phyloP scores from a whole-genome alignment of 1,140 invertebrate species.

The Episyrphus balteatus region DNA sequence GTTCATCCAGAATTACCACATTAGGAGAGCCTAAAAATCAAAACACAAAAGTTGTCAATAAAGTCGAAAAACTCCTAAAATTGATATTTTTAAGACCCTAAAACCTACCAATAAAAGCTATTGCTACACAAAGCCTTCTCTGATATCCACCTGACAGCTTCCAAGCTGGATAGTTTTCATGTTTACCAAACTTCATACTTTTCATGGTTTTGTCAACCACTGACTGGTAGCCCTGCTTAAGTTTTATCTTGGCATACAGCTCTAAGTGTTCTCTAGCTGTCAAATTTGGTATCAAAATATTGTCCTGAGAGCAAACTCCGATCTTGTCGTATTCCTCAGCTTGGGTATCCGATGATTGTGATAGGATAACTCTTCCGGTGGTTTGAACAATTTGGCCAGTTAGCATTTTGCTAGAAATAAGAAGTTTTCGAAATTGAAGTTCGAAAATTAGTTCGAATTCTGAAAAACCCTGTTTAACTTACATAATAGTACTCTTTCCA shows the following conservation, averaged over 20 bases:
- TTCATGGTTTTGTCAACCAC: slow-evolving; percentile 40
- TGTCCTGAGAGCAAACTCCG: slow-evolving; percentile 73
- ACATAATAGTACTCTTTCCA: slow-evolving; percentile 76
- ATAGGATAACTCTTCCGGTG: slow-evolving; percentile 42
- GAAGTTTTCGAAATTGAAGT: not conserved
- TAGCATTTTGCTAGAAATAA: slow-evolving; percentile 45
- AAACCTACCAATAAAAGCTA: slow-evolving; percentile 65
- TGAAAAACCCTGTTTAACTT: slow-evolving; percentile 17
- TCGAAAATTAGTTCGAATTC: not conserved
- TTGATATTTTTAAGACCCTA: too few relatives aligned
- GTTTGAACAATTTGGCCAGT: slow-evolving; percentile 52
- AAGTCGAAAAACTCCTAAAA: too few relatives aligned
- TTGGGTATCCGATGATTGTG: slow-evolving; percentile 16
- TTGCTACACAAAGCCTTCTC: slow-evolving; percentile 49
- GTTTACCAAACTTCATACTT: slow-evolving; percentile 44
- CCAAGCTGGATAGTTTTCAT: slow-evolving; percentile 42
- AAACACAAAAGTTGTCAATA: not conserved
- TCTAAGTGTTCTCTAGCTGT: slow-evolving; percentile 70
- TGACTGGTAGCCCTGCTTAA: slow-evolving; percentile 8
- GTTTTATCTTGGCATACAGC: slow-evolving; percentile 54
- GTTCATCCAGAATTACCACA: slow-evolving; percentile 75
- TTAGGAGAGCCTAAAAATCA: slow-evolving; percentile 35
- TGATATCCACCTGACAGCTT: slow-evolving; percentile 51
- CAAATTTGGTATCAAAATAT: slow-evolving; percentile 68
- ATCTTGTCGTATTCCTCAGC: slow-evolving; percentile 37